Conservation (phyloP, 2,888 invertebrate genomes). For the Acanthopleura granulata region DNA sequence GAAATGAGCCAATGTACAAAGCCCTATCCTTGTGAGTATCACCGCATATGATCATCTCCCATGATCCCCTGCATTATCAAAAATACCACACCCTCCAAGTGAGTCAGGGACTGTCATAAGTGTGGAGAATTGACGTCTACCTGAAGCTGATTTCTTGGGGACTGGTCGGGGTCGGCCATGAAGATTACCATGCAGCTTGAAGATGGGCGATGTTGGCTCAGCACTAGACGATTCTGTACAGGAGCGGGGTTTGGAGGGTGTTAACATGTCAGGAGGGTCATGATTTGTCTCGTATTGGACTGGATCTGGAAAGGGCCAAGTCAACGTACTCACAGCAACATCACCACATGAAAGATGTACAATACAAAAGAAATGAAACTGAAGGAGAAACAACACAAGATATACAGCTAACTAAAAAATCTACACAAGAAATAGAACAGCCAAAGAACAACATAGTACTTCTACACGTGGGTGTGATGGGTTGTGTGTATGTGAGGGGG, state of each 20-base stretch:
- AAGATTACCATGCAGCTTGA: slow-evolving; percentile 40
- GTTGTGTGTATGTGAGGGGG: no score
- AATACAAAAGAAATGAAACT: slow-evolving; percentile 22
- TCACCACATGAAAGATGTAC: not conserved
- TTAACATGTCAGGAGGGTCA: slow-evolving; percentile 24
- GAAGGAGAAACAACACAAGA: slow-evolving; percentile 23
- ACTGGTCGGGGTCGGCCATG: slow-evolving; percentile 81
- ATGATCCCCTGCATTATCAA: no score
- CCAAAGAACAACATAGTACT: no score
- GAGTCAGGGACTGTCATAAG: not conserved
- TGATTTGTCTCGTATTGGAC: slow-evolving; percentile 29
- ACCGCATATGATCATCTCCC: no score
- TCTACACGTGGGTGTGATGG: no score
- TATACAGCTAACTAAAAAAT: not conserved
- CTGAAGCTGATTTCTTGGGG: slow-evolving; percentile 70
- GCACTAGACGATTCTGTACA: slow-evolving; percentile 30
- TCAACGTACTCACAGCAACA: not conserved
- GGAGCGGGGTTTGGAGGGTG: slow-evolving; percentile 35
- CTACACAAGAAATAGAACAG: not conserved
- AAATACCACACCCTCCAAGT: no score
- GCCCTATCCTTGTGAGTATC: no score
- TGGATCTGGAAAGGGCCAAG: slow-evolving; percentile 39
- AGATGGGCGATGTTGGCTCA: slow-evolving; percentile 13
- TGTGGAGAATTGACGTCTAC: slow-evolving; percentile 32
- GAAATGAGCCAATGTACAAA: no score